Conservation (phyloP, 1,140 invertebrate species). For the Drosophila nigrodunni region DNA sequence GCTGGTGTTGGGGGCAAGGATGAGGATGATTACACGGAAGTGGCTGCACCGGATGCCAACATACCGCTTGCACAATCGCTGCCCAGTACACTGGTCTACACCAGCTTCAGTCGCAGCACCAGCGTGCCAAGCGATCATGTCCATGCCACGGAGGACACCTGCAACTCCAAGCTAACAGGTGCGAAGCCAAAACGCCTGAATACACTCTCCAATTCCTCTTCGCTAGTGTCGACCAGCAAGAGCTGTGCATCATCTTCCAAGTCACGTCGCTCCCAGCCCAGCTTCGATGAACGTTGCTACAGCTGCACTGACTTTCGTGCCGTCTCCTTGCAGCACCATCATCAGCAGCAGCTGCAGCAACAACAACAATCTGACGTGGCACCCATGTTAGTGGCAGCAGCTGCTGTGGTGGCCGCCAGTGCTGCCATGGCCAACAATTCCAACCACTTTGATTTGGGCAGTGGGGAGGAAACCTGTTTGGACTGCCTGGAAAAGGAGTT, state of each 20-base stretch:
- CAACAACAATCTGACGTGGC: slow-evolving; percentile 35
- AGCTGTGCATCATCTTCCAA: slow-evolving; percentile 68
- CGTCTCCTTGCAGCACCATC: slow-evolving; percentile 29
- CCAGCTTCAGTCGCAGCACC: slow-evolving; percentile 64
- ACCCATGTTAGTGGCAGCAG: slow-evolving; percentile 64
- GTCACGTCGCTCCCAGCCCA: slow-evolving; percentile 68
- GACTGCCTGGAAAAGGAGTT: slow-evolving; percentile 83
- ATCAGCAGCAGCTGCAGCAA: slow-evolving; percentile 23
- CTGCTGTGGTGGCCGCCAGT: slow-evolving; percentile 53
- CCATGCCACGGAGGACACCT: slow-evolving; percentile 15
- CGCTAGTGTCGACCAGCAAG: slow-evolving; percentile 66
- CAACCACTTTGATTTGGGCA: slow-evolving; percentile 60
- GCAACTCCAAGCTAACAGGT: slow-evolving; percentile 72
- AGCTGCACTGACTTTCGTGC: slow-evolving; percentile 77
- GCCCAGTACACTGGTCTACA: slow-evolving; percentile 64
- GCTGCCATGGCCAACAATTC: slow-evolving; percentile 54
- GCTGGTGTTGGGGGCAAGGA: slow-evolving; percentile 11
- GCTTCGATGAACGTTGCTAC: slow-evolving; percentile 77
- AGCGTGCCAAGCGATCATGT: slow-evolving; percentile 57
- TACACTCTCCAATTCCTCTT: slow-evolving; percentile 67
- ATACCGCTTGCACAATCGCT: slow-evolving; percentile 63
- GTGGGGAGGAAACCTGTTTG: slow-evolving; percentile 74
- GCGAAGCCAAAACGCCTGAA: slow-evolving; percentile 76
- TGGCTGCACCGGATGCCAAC: not conserved
- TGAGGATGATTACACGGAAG: slow-evolving; percentile 21